Evolutionary conservation across 2,888 invertebrate genomes (phyloP), one percentile per base, ranked within the genome.

Genomic region (Tachina fera): DNA sequence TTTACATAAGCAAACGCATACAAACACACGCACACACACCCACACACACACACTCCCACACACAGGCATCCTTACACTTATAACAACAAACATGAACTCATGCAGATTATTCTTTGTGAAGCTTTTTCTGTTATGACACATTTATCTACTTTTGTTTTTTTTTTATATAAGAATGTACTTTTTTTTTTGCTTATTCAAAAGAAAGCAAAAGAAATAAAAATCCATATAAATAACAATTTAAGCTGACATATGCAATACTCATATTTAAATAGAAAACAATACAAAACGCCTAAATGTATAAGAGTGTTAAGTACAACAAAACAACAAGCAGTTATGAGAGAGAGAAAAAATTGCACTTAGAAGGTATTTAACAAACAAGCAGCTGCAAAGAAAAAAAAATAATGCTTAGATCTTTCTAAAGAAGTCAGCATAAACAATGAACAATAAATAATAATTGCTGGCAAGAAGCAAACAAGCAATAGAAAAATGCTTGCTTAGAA

Each of bases 171-270:
- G 47, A 56, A 31, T 63, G 13, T 41, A 31, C 56, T 31, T 31
- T 31, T 31, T 31, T 31, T 31, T 5, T 19, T 70, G 22, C 47
- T 19, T 56, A 61, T 72, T 22, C 19, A 14, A 43, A 14, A 43
- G 22, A 47, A 11, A 51, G 31, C 13, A 9, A 10, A 3, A 60
- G 6, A 19, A 16, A 45, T 31, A 31, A 61, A 9, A 39, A 78
- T 53, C 14, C 22, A 65, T 53, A 86, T 87, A 87, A 87, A 87
- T 87, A 83, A 83, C 84, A 84, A 87, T 82, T 87, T 83, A 78
- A 82, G 87, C 80, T 79, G 79, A 82, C 86, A 86, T 68, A 87
- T 77, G 84, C 87, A 87, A 83, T 87, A 84, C 63, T 84, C 67
- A 31, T 78, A 67, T 83, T 61, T 83, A 74, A 83, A 78, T 78